These are phyloP conservation scores for Zapornia atra DNA, from an alignment of 2,113 vertebrate genomes.

Conservation along the genomic window DNA sequence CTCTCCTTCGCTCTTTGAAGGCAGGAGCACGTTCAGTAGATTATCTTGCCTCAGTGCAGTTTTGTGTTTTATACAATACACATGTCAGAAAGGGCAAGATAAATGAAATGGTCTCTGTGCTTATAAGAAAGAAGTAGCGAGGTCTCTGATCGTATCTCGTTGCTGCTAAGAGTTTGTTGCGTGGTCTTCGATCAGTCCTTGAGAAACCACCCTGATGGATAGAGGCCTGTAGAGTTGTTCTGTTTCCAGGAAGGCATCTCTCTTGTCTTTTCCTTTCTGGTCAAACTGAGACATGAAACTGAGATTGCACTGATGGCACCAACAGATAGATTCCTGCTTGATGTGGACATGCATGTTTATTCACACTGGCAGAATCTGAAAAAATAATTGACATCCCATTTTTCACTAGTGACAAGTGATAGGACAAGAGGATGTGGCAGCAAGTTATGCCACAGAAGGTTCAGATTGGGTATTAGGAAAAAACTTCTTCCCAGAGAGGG, in stretches of 20 bases:
- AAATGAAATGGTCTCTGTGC: neutral
- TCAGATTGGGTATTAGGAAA: too few relatives aligned
- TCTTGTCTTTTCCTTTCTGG: neutral
- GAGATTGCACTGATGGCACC: neutral
- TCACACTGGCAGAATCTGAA: neutral
- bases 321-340: neutral
- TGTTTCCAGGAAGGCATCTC: neutral
- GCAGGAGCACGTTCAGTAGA: neutral
- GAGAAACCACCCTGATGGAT: neutral
- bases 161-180: neutral
- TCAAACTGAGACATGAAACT: neutral
- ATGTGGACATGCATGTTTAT: neutral
- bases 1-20: neutral
- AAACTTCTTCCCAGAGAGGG: too few relatives aligned
- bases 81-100: neutral
- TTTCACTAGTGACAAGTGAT: too few relatives aligned
- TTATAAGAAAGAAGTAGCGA: neutral
- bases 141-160: neutral
- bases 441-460: too few relatives aligned
- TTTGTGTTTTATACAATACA: neutral
- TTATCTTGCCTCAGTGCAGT: neutral
- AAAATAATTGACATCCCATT: neutral
- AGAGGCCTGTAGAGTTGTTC: neutral
- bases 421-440: too few relatives aligned
- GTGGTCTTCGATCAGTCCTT: neutral